A percentile compares a stretch with the other conserved stretches of the same genome.
phyloP scores from a whole-genome alignment of 1,140 invertebrate genomes.

The Lepidurus packardi region DNA sequence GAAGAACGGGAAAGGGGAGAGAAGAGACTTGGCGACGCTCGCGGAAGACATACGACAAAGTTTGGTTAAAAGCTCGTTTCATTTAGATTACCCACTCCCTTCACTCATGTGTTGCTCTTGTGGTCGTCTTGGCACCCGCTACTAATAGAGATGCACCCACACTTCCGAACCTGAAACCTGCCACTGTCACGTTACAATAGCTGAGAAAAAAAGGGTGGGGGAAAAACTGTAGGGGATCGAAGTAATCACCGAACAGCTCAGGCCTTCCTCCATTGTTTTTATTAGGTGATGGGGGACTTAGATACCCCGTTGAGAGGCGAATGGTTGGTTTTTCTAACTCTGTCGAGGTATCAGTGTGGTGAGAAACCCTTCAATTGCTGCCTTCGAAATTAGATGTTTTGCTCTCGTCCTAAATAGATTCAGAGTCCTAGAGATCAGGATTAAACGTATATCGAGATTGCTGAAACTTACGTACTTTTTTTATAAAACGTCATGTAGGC shows the following conservation, averaged over 20 bases:
- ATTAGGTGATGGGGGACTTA: background rate
- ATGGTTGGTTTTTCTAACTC: background rate
- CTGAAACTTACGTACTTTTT: no score
- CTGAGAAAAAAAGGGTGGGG: background rate
- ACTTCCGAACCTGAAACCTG: background rate
- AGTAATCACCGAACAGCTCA: conserved; percentile 8
- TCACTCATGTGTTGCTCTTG: background rate
- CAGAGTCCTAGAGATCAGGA: no score
- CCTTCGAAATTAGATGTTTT: no score
- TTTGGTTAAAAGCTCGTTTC: conserved; percentile 10
- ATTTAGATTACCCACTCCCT: background rate
- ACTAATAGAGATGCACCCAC: background rate
- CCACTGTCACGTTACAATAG: background rate
- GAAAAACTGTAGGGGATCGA: background rate
- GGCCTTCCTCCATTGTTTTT: conserved; percentile 3
- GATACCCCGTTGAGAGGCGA: background rate
- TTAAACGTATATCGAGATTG: no score
- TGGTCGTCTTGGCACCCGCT: conserved; percentile 2
- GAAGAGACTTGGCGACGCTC: background rate
- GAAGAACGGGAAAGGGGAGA: background rate
- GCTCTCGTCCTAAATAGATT: no score
- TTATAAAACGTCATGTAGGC: no score
- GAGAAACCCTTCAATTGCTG: no score
- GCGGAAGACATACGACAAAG: background rate
- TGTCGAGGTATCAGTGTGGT: no score